Percentiles rank a stretch among this genome's conserved stretches.
Conservation (phyloP, 2,113 vertebrate species). For the Chauna torquata region DNA sequence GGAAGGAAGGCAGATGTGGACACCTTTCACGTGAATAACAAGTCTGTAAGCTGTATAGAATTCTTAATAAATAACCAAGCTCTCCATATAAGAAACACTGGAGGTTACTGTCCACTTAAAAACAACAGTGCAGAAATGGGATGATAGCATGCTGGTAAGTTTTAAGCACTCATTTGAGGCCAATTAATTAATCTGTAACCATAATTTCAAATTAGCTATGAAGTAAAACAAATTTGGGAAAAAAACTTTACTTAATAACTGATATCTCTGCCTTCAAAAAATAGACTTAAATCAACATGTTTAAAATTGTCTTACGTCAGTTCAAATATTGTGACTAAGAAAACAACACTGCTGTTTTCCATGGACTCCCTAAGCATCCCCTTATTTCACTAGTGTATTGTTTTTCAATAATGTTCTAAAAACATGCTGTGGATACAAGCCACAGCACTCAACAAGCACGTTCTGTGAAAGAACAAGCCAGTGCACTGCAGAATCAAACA, state of each 20-base stretch:
- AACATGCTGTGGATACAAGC: fast-evolving
- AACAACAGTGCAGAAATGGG: not conserved
- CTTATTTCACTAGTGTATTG: fast-evolving
- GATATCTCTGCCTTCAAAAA: not conserved
- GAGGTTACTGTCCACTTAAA: not conserved
- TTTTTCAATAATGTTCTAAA: not conserved
- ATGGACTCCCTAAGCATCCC: not conserved
- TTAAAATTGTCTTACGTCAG: not conserved
- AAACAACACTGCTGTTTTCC: not conserved
- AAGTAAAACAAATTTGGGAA: not conserved
- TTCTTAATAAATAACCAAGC: not conserved
- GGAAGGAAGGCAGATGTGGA: not conserved
- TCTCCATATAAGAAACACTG: not conserved
- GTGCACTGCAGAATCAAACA: not conserved
- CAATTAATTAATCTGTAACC: not conserved
- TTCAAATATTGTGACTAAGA: not conserved
- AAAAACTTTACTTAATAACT: not conserved
- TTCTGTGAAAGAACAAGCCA: not conserved
- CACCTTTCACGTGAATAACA: not conserved
- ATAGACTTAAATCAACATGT: fast-evolving
- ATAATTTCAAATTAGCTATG: not conserved
- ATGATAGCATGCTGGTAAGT: not conserved
- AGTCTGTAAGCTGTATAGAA: not conserved
- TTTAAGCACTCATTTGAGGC: not conserved
- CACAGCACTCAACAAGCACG: fast-evolving